These are phyloP conservation scores for Dicyrtoma fusca DNA, from an alignment of 2,888 invertebrate genomes.

Conservation along the genomic window DNA sequence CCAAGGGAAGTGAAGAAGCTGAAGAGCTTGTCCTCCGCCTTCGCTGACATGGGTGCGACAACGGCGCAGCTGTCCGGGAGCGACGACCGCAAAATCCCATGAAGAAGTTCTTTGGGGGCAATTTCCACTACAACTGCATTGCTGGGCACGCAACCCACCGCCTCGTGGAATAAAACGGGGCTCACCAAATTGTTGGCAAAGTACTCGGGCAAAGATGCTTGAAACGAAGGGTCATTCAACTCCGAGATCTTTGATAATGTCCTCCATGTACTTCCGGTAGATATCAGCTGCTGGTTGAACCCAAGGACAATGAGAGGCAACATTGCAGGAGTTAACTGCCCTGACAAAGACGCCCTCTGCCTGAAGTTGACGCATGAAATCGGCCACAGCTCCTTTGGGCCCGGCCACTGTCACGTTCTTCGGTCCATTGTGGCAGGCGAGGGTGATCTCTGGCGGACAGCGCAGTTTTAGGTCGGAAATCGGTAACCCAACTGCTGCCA, in stretches of 20 bases:
- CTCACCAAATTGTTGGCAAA: too few relatives aligned
- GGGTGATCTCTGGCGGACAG: constrained; percentile 76
- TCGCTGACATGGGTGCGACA: too few relatives aligned
- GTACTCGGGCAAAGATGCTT: too few relatives aligned
- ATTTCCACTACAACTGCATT: too few relatives aligned
- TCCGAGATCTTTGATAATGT: not conserved
- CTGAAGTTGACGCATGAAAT: constrained; percentile 70
- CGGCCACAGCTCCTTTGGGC: constrained; percentile 69
- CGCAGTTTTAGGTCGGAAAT: constrained; percentile 68
- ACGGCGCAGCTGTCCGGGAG: too few relatives aligned
- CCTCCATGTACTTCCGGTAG: not conserved
- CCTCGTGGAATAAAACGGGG: too few relatives aligned
- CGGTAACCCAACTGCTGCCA: constrained; percentile 63
- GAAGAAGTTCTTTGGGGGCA: too few relatives aligned
- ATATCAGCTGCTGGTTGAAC: constrained; percentile 49
- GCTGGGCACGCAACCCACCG: too few relatives aligned
- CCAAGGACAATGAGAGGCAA: constrained; percentile 78
- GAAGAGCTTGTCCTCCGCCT: too few relatives aligned
- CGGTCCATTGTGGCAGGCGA: constrained; percentile 93
- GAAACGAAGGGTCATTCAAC: too few relatives aligned
- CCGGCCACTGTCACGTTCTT: constrained; percentile 95
- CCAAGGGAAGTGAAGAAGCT: too few relatives aligned
- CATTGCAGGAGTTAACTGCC: constrained; percentile 80
- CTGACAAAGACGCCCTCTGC: constrained; percentile 79
- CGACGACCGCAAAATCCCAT: too few relatives aligned